Evolutionary conservation across 2,888 invertebrate genomes (phyloP), one percentile per base, ranked within the genome.

Genomic region (Drosophila anceps): DNA sequence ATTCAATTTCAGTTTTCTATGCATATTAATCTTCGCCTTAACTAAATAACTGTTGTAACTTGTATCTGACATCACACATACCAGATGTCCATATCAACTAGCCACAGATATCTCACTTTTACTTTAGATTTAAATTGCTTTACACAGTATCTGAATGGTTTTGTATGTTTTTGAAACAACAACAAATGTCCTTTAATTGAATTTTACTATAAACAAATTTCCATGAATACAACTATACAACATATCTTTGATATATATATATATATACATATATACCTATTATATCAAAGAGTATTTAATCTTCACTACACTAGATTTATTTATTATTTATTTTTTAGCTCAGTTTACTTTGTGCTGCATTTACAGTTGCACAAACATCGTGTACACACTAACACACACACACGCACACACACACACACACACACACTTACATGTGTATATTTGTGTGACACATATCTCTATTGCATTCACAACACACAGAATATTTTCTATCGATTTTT

Each of bases 401-500:
- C n/a, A n/a, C n/a, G n/a, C n/a, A n/a, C n/a, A n/a, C n/a, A n/a
- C n/a, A 41, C 24, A 58, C 13, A 29, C 24, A n/a, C 18, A 18
- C 8, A 18, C 4, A n/a, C 18, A n/a, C 8, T n/a, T 5, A 10
- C 20, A 20, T 24, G 4, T 37, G 10, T 41, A 12, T 69, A 57
- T 35, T 50, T 51, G 27, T 69, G 53, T 76, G 53, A 37, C 65
- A 43, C 72, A 66, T 64, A 66, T 39, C 67, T 63, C 62, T 50
- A 66, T 67, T 29, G 53, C 69, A 60, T 66, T 60, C 31, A 46
- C 66, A 62, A 70, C 68, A 58, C 68, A 61, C 68, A 88, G n/a
- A 76, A 73, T 76, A 81, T 83, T 75, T 77, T 66, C 65, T 44
- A 88, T 88, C 87, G 87, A 88, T 88, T 85, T 86, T 81, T 81